phyloP scores from a whole-genome alignment of 1,140 invertebrate genomes.

The Cephus cinctus region DNA sequence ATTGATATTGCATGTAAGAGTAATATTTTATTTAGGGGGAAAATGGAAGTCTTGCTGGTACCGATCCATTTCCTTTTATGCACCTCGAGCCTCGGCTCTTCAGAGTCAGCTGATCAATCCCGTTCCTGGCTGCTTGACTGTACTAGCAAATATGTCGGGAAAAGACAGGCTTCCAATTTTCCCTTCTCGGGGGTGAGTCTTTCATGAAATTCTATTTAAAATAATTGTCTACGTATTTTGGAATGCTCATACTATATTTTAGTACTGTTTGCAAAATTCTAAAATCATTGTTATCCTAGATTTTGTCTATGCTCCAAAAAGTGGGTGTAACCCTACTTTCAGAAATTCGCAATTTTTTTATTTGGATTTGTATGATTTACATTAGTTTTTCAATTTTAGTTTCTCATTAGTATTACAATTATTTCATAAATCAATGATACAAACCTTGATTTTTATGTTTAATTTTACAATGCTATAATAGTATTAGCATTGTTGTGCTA shows the following conservation, averaged over 20 bases:
- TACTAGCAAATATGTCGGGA: conserved; percentile 76
- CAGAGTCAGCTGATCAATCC: conserved; percentile 53
- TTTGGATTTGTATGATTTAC: background rate
- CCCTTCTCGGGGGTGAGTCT: conserved; percentile 94
- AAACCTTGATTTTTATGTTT: too few species aligned
- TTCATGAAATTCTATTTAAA: conserved; percentile 2
- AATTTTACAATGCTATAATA: too few species aligned
- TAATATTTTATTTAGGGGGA: background rate
- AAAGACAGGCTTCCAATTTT: conserved; percentile 96
- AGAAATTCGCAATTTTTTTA: conserved; percentile 9
- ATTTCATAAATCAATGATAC: too few species aligned
- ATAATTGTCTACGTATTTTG: too few species aligned
- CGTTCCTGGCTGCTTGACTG: conserved; percentile 42
- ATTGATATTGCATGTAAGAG: background rate
- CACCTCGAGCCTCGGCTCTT: conserved; percentile 18
- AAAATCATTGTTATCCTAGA: background rate
- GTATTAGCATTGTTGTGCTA: too few species aligned
- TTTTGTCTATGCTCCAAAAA: conserved; percentile 14
- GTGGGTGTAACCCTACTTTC: conserved; percentile 48
- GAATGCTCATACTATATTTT: conserved; percentile 14
- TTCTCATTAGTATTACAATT: too few species aligned
- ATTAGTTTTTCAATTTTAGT: too few species aligned
- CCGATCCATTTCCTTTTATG: background rate
- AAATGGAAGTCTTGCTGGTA: background rate
- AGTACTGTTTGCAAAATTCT: conserved; percentile 8